Evolutionary conservation across 1,140 invertebrate genomes (phyloP), one percentile per base, ranked within the genome.

Genomic region (Pseudachorutes palmiensis): DNA sequence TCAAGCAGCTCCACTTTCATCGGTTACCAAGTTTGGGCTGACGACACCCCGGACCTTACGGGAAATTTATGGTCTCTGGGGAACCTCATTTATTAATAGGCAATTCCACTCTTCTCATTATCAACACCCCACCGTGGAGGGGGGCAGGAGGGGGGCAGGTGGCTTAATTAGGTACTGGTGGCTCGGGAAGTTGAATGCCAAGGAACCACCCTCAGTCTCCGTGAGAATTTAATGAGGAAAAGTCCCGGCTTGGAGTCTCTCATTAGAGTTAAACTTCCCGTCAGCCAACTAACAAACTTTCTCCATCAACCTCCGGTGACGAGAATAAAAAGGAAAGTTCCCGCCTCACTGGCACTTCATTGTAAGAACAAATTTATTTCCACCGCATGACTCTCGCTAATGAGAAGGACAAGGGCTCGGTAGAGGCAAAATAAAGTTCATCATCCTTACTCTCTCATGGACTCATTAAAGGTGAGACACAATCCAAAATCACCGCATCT

Each of bases 221-320:
- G 72, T 73, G 69, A 73, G 68, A 73, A 73, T 73, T 73, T 73
- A 73, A 73, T 69, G 69, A 73, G 72, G 66, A 73, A 73, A 73
- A 72, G 68, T 62, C 57, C 51, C 58, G 45, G 62, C 30, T 66
- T 48, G 31, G 59, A 31, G 36, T 49, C 30, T 32, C 24, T 41
- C 36, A 48, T 65, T 22, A n/a, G n/a, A n/a, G n/a, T n/a, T n/a
- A n/a, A n/a, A n/a, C n/a, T n/a, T n/a, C n/a, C n/a, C n/a, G n/a
- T n/a, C n/a, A n/a, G n/a, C n/a, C n/a, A n/a, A n/a, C n/a, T n/a
- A n/a, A n/a, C n/a, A 45, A 45, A 45, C 36, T 45, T 45, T 45
- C 36, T 45, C 36, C 51, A 57, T 57, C 24, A 5, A 26, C 24
- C 24, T 19, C 22, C 24, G 51, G 24, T 57, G 14, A 19, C 5